Evolutionary conservation across 2,888 invertebrate genomes (phyloP).

Genomic region (Rhodophaea formosa): DNA sequence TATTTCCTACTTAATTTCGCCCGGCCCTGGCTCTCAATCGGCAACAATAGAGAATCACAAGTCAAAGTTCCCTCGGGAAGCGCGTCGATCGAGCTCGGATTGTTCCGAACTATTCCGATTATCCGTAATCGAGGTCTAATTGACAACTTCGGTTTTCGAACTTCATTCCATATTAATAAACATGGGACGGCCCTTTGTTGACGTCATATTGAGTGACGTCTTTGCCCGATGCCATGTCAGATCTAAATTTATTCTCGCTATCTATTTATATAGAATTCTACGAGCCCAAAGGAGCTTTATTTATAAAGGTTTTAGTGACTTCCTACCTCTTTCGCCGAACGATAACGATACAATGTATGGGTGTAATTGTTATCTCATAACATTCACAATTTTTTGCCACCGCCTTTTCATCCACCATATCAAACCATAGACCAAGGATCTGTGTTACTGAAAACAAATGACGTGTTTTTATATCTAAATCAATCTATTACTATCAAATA

Average conservation of each 20-base stretch:
- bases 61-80: constrained; percentile 32
- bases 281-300: no score
- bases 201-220: background rate
- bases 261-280: no score
- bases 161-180: constrained; percentile 17
- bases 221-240: background rate
- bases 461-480: no score
- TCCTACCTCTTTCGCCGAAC: no score
- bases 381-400: no score
- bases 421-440: no score
- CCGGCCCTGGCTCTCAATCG: constrained; percentile 16
- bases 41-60: constrained; percentile 27
- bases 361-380: no score
- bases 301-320: no score
- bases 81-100: constrained; percentile 23
- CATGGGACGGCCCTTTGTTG: background rate
- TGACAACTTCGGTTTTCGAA: constrained; percentile 28
- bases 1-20: background rate
- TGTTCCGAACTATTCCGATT: constrained; percentile 42
- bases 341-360: no score
- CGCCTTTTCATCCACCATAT: no score
- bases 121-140: constrained; percentile 42
- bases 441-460: no score
- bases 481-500: no score
- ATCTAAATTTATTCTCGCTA: constrained; percentile 1